A percentile compares a stretch with the other conserved stretches of the same genome.
Evolutionary conservation across 2,797 vertebrate genomes (phyloP).

Genomic region (Peromyscus eremicus): DNA sequence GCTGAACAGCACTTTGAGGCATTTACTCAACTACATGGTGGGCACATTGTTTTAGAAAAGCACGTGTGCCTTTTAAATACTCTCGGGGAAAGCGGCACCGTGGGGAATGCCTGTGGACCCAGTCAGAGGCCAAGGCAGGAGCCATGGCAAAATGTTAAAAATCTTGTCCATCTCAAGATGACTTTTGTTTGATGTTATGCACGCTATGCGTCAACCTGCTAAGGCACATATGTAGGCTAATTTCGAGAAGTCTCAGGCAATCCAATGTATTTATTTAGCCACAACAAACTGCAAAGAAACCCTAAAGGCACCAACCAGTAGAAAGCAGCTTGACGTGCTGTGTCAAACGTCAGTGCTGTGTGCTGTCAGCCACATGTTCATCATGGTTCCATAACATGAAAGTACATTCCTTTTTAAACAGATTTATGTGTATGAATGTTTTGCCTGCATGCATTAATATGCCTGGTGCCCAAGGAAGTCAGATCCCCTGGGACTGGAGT

Average conservation of each 20-base stretch:
- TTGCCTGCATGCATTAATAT: not conserved
- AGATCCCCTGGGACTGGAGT: not conserved
- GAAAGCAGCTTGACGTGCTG: not conserved
- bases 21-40: slow-evolving; percentile 65
- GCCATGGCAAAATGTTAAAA: not conserved
- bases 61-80: slow-evolving; percentile 29
- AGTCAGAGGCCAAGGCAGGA: not conserved
- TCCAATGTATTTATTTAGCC: not conserved
- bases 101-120: not conserved
- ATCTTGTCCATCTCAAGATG: slow-evolving; percentile 62
- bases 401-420: slow-evolving; percentile 13
- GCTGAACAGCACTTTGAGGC: slow-evolving; percentile 70
- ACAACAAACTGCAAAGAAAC: not conserved
- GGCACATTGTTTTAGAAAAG: not conserved
- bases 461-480: not conserved
- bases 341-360: not conserved
- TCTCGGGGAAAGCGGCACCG: not conserved
- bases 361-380: not conserved
- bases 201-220: not conserved
- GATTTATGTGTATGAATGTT: not conserved
- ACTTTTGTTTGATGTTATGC: slow-evolving; percentile 61
- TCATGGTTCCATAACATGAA: slow-evolving; percentile 1
- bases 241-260: slow-evolving; percentile 44
- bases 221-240: not conserved
- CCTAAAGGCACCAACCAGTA: not conserved